Percentiles rank a stretch among this genome's conserved stretches.
These are phyloP conservation scores for Sitobion miscanthi DNA, from an alignment of 1,140 invertebrate species.

Conservation along the genomic window DNA sequence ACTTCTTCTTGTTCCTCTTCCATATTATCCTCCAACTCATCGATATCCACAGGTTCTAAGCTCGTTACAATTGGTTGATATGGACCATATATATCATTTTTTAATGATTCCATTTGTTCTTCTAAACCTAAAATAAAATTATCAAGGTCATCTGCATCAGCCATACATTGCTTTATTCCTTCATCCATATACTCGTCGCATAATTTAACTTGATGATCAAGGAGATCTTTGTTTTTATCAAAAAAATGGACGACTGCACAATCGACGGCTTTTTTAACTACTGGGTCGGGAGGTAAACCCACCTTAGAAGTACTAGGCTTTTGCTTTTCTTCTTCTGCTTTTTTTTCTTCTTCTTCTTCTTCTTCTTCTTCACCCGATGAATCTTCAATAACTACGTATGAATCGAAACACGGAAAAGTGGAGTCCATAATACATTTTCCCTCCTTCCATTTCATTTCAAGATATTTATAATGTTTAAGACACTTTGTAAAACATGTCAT, in stretches of 20 bases:
- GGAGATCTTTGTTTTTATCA: neutral
- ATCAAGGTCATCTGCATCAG: neutral
- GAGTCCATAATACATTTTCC: constrained; percentile 8
- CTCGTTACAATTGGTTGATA: neutral
- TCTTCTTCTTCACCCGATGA: neutral
- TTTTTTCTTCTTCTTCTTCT: neutral
- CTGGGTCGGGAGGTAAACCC: neutral
- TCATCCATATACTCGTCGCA: neutral
- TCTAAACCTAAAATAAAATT: neutral
- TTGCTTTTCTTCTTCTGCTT: too few species aligned
- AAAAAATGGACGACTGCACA: neutral
- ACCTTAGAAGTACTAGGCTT: neutral
- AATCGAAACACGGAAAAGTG: neutral
- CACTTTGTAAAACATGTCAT: neutral
- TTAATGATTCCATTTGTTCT: neutral
- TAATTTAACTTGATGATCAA: neutral
- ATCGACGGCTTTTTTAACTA: neutral
- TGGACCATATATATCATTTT: neutral
- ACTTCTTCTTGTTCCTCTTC: neutral
- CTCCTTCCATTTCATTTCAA: neutral
- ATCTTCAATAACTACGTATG: neutral
- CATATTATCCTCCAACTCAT: too few species aligned
- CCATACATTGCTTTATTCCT: neutral
- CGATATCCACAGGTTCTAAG: neutral
- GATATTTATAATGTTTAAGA: neutral